These are phyloP conservation scores for Palythoa caribaeorum DNA, from an alignment of 92 coral and sea anemone species.

Conservation along the genomic window DNA sequence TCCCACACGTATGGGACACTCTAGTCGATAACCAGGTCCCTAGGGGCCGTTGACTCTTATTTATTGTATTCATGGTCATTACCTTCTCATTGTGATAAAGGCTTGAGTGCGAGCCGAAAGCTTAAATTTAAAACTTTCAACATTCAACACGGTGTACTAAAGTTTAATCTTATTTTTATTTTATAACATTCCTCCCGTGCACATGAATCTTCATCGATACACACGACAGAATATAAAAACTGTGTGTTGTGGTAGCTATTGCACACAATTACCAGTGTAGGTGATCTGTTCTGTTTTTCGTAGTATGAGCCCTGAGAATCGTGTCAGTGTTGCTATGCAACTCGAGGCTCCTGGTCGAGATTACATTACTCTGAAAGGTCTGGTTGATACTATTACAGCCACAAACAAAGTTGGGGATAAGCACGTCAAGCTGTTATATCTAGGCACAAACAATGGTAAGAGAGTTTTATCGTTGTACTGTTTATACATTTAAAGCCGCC, in stretches of 20 bases:
- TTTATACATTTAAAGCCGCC: not conserved
- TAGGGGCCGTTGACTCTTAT: no score
- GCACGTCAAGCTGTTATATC: not conserved
- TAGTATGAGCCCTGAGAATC: not conserved
- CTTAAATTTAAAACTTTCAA: no score
- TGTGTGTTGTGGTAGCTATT: not conserved
- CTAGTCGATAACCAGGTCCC: no score
- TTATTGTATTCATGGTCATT: no score
- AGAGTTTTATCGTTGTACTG: not conserved
- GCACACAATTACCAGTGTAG: not conserved
- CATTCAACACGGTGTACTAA: no score
- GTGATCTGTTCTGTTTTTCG: not conserved
- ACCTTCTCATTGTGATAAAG: no score
- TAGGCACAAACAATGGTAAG: constrained; percentile 23
- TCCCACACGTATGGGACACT: no score
- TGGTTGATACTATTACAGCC: not conserved
- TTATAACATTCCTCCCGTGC: no score
- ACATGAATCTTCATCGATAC: no score
- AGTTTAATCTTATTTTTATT: no score
- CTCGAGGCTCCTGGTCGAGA: constrained; percentile 3
- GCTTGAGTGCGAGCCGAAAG: no score
- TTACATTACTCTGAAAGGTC: not conserved
- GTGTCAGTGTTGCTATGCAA: not conserved
- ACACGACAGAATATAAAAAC: not conserved
- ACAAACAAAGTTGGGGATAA: not conserved